Base-by-base conservation (phyloP, 2,113 vertebrate genomes). In the Okapia johnstoni region DNA sequence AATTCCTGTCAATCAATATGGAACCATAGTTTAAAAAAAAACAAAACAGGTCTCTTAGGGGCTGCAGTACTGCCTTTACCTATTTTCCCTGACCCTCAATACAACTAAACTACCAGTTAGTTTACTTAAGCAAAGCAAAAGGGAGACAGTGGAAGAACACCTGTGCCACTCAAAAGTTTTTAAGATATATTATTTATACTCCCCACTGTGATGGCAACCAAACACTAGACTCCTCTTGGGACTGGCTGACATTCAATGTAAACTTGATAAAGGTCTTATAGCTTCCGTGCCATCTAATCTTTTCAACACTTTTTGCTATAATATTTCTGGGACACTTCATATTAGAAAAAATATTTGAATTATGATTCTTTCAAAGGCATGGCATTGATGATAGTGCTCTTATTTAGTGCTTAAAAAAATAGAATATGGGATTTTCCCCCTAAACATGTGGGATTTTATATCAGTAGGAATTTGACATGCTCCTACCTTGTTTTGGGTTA, bases 401-500 rank as follows among this genome's bases (percentile, higher is more conserved):
- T 96, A 90, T 28, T 80, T 96, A 83, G 17, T 94, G 90, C 57
- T 91, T 73, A 13, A 73, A 96, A 80, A 79, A 92, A 46, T 17
- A 33, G 61, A 73, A 58, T 0, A 19, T 96, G 96, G 94, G 97
- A 94, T 84, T 97, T n/a, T 0, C 79, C 94, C 97, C 97, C 97
- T 96, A 94, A 96, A 96, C 96, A 97, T 95, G 93, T 97, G 97
- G 98, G 97, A 93, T 97, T 98, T 98, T 96, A 93, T 92, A 98
- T 87, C 96, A 97, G 98, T 98, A 97, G 97, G 98, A 98, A 99
- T 98, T 98, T 99, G 98, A 97, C 94, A 98, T 96, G 97, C 98
- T 99, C 99, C 99, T 99, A 99, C 99, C 99, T 99, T 99, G 99
- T 99, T 99, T 99, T 99, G 99, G 99, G 99, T 99, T 99, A 99